Evolutionary conservation across 1,140 invertebrate species (phyloP).

Genomic region (Scaptodrosophila lebanonensis): DNA sequence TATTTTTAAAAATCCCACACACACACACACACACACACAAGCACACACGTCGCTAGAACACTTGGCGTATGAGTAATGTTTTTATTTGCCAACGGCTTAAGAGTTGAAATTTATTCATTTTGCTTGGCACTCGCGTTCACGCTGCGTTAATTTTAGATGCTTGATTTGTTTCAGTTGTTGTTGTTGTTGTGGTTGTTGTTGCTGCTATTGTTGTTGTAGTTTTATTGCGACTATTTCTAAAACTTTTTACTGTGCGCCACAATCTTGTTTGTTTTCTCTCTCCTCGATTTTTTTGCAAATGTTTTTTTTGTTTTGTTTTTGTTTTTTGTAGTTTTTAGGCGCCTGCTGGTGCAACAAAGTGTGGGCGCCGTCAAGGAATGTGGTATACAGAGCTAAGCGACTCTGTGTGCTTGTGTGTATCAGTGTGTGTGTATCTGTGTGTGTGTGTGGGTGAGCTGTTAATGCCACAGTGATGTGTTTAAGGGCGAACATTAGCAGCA

Average conservation of each 20-base stretch:
- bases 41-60: too few relatives aligned
- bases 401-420: too few relatives aligned
- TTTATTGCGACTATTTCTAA: conserved; percentile 21
- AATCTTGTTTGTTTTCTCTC: neutral
- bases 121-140: conserved; percentile 12
- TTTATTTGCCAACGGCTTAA: conserved; percentile 67
- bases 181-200: conserved; percentile 3
- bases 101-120: conserved; percentile 67
- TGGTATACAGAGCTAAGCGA: neutral
- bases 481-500: too few relatives aligned
- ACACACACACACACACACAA: too few relatives aligned
- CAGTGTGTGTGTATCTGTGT: too few relatives aligned
- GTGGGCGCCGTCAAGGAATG: conserved; percentile 14
- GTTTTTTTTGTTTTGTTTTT: too few relatives aligned
- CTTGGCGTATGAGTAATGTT: conserved; percentile 68
- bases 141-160: conserved; percentile 52
- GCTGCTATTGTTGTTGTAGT: conserved; percentile 3
- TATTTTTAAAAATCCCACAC: conserved; percentile 47
- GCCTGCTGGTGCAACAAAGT: conserved; percentile 11
- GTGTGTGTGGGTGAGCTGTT: neutral
- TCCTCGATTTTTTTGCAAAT: conserved; percentile 11
- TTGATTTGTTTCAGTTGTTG: conserved; percentile 28
- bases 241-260: conserved; percentile 7
- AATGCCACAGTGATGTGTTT: too few relatives aligned
- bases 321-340: too few relatives aligned